These are phyloP conservation scores for Dinocampus coccinellae DNA, from an alignment of 2,888 invertebrate genomes.

Conservation along the genomic window DNA sequence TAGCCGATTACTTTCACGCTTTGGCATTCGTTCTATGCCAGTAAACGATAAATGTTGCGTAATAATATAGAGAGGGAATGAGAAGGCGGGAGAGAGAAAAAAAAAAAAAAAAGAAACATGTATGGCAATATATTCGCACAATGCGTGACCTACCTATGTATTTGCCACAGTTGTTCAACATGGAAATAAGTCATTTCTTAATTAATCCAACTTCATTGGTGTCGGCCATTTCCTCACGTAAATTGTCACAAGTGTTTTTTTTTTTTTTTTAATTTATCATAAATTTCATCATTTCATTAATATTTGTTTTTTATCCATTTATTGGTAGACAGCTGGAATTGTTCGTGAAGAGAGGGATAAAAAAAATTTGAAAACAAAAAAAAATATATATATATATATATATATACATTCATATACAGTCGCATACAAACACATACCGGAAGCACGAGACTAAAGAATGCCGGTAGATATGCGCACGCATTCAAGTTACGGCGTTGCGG, in stretches of 20 bases:
- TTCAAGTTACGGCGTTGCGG: constrained; percentile 34
- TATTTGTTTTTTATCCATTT: background rate
- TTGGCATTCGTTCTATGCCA: constrained; percentile 21
- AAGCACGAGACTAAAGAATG: constrained; percentile 50
- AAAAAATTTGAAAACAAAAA: no score
- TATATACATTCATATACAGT: no score
- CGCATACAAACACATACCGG: constrained; percentile 44
- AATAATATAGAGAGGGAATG: background rate
- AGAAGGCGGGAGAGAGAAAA: background rate
- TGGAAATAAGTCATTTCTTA: constrained; percentile 62
- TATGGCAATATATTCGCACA: constrained; percentile 20
- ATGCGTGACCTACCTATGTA: constrained; percentile 32
- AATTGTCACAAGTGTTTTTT: no score
- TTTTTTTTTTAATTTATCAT: no score
- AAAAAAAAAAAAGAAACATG: background rate
- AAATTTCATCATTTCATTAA: background rate
- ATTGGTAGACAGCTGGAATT: no score
- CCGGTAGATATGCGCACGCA: constrained; percentile 56
- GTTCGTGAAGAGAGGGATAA: no score
- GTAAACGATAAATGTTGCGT: constrained; percentile 19
- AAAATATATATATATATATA: no score
- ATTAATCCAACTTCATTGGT: constrained; percentile 46
- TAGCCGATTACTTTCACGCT: constrained; percentile 24
- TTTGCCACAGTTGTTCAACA: background rate
- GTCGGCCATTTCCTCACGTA: constrained; percentile 24